Conservation (phyloP, 2,888 invertebrate genomes). For the Mactromeris polynyma region DNA sequence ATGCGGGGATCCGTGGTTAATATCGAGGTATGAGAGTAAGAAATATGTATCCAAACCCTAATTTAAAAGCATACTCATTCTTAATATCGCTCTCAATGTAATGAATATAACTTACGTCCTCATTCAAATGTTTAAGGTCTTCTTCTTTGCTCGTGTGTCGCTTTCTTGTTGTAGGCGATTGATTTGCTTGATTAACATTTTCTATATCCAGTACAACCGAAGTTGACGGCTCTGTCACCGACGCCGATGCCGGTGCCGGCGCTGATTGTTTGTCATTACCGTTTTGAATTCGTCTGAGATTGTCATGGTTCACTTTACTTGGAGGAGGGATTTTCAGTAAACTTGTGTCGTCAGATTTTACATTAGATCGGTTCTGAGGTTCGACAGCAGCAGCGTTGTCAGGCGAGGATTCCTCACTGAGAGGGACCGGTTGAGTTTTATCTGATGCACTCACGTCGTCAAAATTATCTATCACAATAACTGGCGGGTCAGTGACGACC, state of each 20-base stretch:
- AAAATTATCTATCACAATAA: slow-evolving; percentile 45
- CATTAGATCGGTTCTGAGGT: background rate
- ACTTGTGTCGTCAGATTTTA: background rate
- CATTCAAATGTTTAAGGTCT: slow-evolving; percentile 53
- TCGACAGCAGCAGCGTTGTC: background rate
- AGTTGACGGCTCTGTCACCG: background rate
- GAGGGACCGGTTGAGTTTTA: background rate
- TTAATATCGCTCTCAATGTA: no score
- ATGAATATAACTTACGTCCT: slow-evolving; percentile 34
- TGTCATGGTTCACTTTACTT: background rate
- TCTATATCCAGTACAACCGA: background rate
- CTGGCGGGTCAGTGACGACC: slow-evolving; percentile 16
- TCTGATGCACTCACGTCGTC: slow-evolving; percentile 24
- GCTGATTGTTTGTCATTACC: background rate
- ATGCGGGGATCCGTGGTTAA: no score
- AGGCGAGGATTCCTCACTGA: background rate
- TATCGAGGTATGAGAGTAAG: no score
- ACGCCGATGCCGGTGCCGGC: background rate
- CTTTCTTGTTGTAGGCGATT: slow-evolving; percentile 20
- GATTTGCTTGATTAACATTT: slow-evolving; percentile 9
- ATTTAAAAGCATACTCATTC: no score
- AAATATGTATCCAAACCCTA: no score
- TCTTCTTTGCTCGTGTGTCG: slow-evolving; percentile 55
- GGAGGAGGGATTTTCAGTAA: slow-evolving; percentile 27
- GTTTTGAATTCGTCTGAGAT: background rate